A percentile compares a stretch with the other conserved stretches of the same genome.
phyloP scores from a whole-genome alignment of 2,888 invertebrate genomes.

The Synergus gifuensis region DNA sequence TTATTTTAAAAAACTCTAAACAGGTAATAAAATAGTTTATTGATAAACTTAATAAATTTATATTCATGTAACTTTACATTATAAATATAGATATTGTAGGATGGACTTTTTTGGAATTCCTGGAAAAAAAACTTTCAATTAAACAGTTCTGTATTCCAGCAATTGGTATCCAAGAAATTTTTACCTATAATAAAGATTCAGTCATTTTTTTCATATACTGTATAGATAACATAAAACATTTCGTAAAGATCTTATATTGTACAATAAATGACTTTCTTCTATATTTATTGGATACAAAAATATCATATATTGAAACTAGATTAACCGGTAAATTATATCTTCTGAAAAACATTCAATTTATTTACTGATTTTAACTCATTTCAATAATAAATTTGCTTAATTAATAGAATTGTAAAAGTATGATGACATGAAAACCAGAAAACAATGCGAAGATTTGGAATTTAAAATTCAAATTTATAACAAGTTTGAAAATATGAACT shows the following conservation, averaged over 20 bases:
- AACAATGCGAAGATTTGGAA: not conserved
- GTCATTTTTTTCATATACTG: not conserved
- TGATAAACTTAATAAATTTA: too few relatives aligned
- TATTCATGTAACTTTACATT: not conserved
- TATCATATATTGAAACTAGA: not conserved
- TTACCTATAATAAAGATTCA: not conserved
- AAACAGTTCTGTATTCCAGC: not conserved
- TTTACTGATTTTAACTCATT: too few relatives aligned
- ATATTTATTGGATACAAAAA: slow-evolving; percentile 4
- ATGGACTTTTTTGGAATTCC: not conserved
- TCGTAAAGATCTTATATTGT: not conserved
- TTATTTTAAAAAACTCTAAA: too few relatives aligned
- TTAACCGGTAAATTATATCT: not conserved
- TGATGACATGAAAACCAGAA: not conserved
- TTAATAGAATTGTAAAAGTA: not conserved
- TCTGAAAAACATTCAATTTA: not conserved
- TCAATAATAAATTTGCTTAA: not conserved
- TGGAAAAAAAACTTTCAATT: not conserved
- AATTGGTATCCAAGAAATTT: not conserved
- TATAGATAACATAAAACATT: not conserved
- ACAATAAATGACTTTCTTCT: not conserved
- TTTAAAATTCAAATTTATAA: not conserved
- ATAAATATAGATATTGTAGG: not conserved
- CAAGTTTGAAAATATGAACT: too few relatives aligned
- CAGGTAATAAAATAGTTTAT: too few relatives aligned